These are phyloP conservation scores for Plestiodon gilberti DNA, from an alignment of 2,113 vertebrate species.

Conservation along the genomic window DNA sequence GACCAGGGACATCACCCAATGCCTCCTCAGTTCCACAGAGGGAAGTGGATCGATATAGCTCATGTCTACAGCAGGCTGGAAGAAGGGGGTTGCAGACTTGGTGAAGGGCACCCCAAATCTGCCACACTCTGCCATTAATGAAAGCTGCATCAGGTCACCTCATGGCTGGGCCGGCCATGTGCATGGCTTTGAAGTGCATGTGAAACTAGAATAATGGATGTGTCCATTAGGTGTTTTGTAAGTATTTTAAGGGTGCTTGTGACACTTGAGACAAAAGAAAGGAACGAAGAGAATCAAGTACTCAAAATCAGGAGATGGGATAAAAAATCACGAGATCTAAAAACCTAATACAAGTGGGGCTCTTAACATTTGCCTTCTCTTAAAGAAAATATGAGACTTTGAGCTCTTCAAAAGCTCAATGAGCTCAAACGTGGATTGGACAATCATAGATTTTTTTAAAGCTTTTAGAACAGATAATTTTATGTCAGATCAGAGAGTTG, in stretches of 20 bases:
- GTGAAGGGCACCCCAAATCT: too few relatives aligned
- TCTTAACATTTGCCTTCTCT: background rate
- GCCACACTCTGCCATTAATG: too few relatives aligned
- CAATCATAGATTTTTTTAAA: background rate
- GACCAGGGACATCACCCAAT: too few relatives aligned
- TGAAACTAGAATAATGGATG: slow-evolving; percentile 4
- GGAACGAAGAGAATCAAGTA: background rate
- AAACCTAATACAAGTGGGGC: background rate
- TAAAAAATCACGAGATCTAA: background rate
- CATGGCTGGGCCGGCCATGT: too few relatives aligned
- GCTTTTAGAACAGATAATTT: background rate
- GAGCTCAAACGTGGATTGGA: background rate
- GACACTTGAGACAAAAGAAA: background rate
- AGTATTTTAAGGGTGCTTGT: background rate
- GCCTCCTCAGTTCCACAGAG: too few relatives aligned
- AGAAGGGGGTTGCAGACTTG: too few relatives aligned
- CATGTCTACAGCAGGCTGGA: too few relatives aligned
- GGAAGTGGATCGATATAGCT: too few relatives aligned
- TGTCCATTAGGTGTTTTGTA: background rate
- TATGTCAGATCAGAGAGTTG: background rate
- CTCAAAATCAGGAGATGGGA: background rate
- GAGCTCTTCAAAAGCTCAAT: background rate
- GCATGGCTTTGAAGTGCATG: slow-evolving; percentile 2
- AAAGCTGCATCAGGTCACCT: too few relatives aligned
- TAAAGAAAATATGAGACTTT: background rate